Conservation (phyloP, 2,888 invertebrate species). For the Spicauda simplicius region DNA sequence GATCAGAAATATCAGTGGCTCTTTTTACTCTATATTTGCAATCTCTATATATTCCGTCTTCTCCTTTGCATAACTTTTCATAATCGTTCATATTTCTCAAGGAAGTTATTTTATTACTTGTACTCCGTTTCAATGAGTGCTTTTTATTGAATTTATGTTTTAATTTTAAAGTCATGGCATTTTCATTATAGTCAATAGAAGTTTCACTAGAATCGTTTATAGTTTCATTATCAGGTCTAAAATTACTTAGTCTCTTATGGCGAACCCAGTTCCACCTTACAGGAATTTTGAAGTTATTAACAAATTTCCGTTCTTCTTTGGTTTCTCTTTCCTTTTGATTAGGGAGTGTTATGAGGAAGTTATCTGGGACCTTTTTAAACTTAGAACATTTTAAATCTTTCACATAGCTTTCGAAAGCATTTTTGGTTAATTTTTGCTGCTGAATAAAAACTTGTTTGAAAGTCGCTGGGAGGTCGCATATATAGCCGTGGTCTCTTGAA, state of each 20-base stretch:
- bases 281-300: conserved; percentile 19
- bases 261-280: conserved; percentile 57
- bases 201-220: not conserved
- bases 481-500: conserved; percentile 62
- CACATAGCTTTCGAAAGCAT: conserved; percentile 51
- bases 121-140: not conserved
- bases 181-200: not conserved
- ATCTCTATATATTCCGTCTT: conserved; percentile 55
- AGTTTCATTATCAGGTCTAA: conserved; percentile 2
- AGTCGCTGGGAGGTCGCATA: conserved; percentile 60
- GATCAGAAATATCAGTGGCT: conserved; percentile 41
- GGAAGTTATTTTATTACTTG: not conserved
- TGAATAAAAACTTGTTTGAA: conserved; percentile 45
- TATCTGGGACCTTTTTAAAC: conserved; percentile 45
- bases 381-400: conserved; percentile 53
- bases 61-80: conserved; percentile 52
- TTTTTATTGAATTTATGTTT: not conserved
- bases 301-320: conserved; percentile 20
- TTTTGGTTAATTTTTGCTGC: conserved; percentile 40
- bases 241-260: conserved; percentile 49
- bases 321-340: conserved; percentile 28
- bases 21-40: conserved; percentile 47
- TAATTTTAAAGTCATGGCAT: not conserved
- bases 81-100: conserved; percentile 38
- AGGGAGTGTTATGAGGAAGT: conserved; percentile 46